Conservation (phyloP, 2,797 vertebrate genomes). For the Poecilia velifera region DNA sequence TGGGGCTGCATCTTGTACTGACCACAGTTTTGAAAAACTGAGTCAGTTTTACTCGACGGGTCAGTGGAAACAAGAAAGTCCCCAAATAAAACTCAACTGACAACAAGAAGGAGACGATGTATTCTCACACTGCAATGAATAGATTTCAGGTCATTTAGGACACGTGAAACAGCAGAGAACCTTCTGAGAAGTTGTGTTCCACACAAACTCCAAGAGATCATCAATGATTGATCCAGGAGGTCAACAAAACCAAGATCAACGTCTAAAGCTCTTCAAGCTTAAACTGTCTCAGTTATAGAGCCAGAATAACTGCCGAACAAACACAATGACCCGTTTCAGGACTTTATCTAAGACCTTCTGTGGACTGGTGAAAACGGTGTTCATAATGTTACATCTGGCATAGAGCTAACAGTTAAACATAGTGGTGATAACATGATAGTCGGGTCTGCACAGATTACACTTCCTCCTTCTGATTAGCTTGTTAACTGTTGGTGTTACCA, state of each 20-base stretch:
- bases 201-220: neutral
- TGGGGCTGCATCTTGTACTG: neutral
- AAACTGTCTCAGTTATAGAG: neutral
- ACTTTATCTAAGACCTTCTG: neutral
- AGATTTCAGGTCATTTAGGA: neutral
- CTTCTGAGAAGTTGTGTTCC: neutral
- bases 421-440: neutral
- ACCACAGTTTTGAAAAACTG: neutral
- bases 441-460: neutral
- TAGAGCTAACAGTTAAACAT: neutral
- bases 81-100: neutral
- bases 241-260: neutral
- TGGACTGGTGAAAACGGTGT: neutral
- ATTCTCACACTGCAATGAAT: neutral
- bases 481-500: neutral
- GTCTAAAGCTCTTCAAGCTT: neutral
- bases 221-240: neutral
- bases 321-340: too few relatives aligned
- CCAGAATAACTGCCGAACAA: neutral
- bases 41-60: neutral
- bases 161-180: neutral
- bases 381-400: neutral
- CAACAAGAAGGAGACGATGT: neutral
- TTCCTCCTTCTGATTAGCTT: neutral
- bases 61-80: neutral